Base-by-base conservation (phyloP, 2,888 invertebrate species). In the Macaria liturata region DNA sequence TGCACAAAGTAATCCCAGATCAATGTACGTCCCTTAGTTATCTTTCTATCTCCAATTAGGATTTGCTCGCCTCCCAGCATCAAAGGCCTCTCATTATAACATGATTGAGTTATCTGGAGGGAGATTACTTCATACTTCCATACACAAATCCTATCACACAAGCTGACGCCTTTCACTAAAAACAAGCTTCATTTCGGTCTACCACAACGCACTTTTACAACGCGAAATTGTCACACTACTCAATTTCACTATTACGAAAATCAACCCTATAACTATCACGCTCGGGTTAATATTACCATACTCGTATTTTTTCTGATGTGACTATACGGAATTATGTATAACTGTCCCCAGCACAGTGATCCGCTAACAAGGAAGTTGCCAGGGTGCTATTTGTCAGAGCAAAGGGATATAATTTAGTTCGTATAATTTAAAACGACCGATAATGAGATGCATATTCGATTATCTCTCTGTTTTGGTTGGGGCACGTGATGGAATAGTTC, bases 1-100 rank as follows among this genome's bases (percentile, higher is more conserved):
- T 70, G 70, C 68, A 68, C 66, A 64, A 66, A 68, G 57, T 63
- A 68, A 64, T 61, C 64, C 57, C 62, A 66, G 75, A 78, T 75
- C 78, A 77, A 81, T 83, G 61, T 65, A 73, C 71, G 75, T 71
- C 70, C 74, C 75, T 76, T 73, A 86, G 83, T 89, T 91, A 91
- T 91, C 91, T 91, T 91, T 91, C 90, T 91, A 91, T 91, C 91
- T 90, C 78, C 88, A 91, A 91, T 91, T 91, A 88, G 89, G 90
- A 89, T 91, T 91, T 90, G 81, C 86, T 84, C 91, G 87, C 90
- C 84, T 88, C 84, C 81, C 64, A 71, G 75, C 86, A 81, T 89
- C 91, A 91, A 92, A 91, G 91, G 91, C 83, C 83, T 83, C 83
- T 88, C 88, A 87, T 92, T 89, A 88, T 87, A 81, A 79, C 80